Evolutionary conservation across 2,888 invertebrate species (phyloP).

Genomic region (Dynastes grantii): DNA sequence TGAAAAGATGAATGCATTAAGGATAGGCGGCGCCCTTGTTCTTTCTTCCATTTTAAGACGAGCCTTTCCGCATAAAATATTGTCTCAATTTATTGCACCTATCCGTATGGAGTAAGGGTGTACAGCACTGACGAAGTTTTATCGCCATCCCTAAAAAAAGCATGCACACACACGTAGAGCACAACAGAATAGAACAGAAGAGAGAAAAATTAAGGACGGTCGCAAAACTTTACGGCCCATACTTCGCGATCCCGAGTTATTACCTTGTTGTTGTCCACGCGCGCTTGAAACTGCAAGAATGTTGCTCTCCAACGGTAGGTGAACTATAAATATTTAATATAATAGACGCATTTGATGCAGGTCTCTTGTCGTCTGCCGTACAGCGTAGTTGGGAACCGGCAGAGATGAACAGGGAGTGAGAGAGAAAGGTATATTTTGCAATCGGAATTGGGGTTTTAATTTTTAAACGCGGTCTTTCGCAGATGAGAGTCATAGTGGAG

Average conservation of each 20-base stretch:
- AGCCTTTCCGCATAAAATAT: conserved; percentile 14
- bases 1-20: conserved; percentile 44
- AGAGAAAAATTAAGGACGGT: conserved; percentile 38
- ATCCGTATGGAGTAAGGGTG: background rate
- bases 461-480: conserved; percentile 31
- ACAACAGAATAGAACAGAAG: background rate
- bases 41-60: background rate
- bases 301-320: background rate
- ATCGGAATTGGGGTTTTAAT: conserved; percentile 41
- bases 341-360: conserved; percentile 41
- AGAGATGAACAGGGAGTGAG: background rate
- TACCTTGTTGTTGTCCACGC: conserved; percentile 36
- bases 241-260: conserved; percentile 22
- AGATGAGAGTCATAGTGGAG: conserved; percentile 10
- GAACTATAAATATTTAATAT: conserved; percentile 30
- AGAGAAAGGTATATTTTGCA: conserved; percentile 29
- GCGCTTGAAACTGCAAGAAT: conserved; percentile 8
- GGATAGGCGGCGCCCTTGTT: background rate
- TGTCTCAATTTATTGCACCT: conserved; percentile 40
- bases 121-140: conserved; percentile 29
- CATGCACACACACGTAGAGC: too few relatives aligned
- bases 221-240: conserved; percentile 40
- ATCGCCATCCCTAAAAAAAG: conserved; percentile 28
- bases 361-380: background rate
- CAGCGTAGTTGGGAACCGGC: too few relatives aligned